A percentile compares a stretch with the other conserved stretches of the same genome.
Evolutionary conservation across 2,888 invertebrate species (phyloP).

Genomic region (Clepsis dumicolana): DNA sequence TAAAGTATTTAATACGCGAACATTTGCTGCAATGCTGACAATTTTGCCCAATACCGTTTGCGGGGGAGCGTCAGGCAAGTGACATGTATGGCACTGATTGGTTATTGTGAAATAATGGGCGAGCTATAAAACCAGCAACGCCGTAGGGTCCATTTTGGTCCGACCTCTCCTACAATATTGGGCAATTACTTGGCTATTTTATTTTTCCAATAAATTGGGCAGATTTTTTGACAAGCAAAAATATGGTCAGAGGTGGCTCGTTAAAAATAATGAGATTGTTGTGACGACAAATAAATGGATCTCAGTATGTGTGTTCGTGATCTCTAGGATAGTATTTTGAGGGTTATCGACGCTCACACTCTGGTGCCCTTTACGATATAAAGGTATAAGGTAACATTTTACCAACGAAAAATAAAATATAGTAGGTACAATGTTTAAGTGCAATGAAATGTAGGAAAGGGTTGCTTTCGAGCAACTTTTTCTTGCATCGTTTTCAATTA

Average conservation of each 20-base stretch:
- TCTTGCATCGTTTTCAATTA: no score
- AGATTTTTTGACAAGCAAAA: constrained; percentile 72
- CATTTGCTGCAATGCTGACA: constrained; percentile 51
- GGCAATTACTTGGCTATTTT: constrained; percentile 68
- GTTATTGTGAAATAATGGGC: constrained; percentile 80
- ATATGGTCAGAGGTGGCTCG: constrained; percentile 61
- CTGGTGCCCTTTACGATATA: neutral
- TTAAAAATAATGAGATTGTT: constrained; percentile 81
- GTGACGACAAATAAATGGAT: constrained; percentile 33
- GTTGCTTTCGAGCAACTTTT: no score
- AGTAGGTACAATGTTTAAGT: no score
- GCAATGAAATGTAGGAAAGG: no score
- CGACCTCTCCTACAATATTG: constrained; percentile 50
- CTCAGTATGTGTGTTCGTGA: neutral
- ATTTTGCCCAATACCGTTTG: constrained; percentile 50
- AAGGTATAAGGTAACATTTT: no score
- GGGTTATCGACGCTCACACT: neutral
- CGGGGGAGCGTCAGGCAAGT: constrained; percentile 74
- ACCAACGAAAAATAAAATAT: no score
- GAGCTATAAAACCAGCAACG: constrained; percentile 55
- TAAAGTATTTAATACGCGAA: constrained; percentile 47
- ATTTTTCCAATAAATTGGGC: constrained; percentile 72
- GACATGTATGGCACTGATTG: constrained; percentile 80
- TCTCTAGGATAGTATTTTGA: neutral
- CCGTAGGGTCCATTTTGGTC: constrained; percentile 42